These are phyloP conservation scores for Ernsta delagoae DNA, from an alignment of 2,888 invertebrate species.

Conservation along the genomic window DNA sequence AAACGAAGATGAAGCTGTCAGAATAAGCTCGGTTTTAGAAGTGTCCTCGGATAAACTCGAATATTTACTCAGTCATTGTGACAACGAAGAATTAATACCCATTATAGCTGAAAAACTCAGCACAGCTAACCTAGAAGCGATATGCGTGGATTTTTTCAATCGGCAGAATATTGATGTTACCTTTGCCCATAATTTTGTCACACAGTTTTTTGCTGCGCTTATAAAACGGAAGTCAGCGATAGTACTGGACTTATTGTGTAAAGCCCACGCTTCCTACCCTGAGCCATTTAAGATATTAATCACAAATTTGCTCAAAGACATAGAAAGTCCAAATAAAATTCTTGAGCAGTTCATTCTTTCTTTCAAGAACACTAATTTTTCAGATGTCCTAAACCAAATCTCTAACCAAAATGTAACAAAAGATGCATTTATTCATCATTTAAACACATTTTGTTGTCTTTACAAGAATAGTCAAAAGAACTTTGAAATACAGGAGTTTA, in stretches of 20 bases:
- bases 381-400: slow-evolving; percentile 50
- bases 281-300: slow-evolving; percentile 51
- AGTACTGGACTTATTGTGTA: slow-evolving; percentile 57
- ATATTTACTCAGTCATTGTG: not conserved
- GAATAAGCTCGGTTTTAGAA: slow-evolving; percentile 3
- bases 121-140: slow-evolving; percentile 48
- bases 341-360: slow-evolving; percentile 57
- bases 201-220: slow-evolving; percentile 52
- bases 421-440: slow-evolving; percentile 55
- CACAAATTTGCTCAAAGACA: slow-evolving; percentile 52
- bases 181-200: slow-evolving; percentile 46
- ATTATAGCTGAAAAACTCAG: slow-evolving; percentile 51
- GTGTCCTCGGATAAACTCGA: slow-evolving; percentile 1
- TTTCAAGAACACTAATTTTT: slow-evolving; percentile 44
- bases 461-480: slow-evolving; percentile 61
- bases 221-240: slow-evolving; percentile 49
- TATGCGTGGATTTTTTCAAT: slow-evolving; percentile 55
- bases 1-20: not conserved
- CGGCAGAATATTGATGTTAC: not conserved
- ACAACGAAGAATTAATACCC: not conserved
- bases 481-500: slow-evolving; percentile 52
- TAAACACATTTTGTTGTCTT: slow-evolving; percentile 55
- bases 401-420: slow-evolving; percentile 48
- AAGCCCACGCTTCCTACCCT: slow-evolving; percentile 49
- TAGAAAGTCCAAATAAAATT: slow-evolving; percentile 51